These are phyloP conservation scores for Passer montanus DNA, from an alignment of 2,113 vertebrate genomes.

Conservation along the genomic window DNA sequence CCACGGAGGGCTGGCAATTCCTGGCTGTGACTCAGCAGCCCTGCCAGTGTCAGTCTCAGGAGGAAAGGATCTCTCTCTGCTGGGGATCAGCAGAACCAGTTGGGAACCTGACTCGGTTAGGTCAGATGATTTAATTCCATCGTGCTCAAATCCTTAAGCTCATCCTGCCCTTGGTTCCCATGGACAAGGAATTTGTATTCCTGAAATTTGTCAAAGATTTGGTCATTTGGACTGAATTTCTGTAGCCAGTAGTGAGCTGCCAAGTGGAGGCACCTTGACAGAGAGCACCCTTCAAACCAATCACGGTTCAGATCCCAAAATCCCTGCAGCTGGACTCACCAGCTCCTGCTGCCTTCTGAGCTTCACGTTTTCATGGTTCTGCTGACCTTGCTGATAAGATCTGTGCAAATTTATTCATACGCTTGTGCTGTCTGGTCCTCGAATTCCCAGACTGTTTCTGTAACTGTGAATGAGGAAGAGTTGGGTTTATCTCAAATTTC, in stretches of 20 bases:
- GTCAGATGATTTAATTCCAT: not conserved
- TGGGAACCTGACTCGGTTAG: not conserved
- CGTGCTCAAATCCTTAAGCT: not conserved
- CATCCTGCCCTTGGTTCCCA: not conserved
- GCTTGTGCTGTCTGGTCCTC: not conserved
- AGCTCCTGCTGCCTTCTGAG: not conserved
- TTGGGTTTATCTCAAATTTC: constrained; percentile 12
- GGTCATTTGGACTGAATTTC: not conserved
- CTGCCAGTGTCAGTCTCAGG: not conserved
- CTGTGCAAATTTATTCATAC: not conserved
- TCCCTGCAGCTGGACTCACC: not conserved
- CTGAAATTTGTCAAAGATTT: not conserved
- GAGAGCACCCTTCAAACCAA: not conserved
- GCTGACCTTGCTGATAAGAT: constrained; percentile 28
- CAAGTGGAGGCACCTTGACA: not conserved
- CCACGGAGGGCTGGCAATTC: not conserved
- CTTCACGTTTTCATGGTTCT: not conserved
- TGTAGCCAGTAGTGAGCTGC: not conserved
- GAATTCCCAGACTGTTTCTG: constrained; percentile 46
- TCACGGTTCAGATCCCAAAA: not conserved
- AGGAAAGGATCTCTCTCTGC: not conserved
- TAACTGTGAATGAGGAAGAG: not conserved
- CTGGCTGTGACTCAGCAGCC: not conserved
- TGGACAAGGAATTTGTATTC: not conserved
- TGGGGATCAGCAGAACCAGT: not conserved